Conservation (phyloP, 2,888 invertebrate species). For the Drosophila dives region DNA sequence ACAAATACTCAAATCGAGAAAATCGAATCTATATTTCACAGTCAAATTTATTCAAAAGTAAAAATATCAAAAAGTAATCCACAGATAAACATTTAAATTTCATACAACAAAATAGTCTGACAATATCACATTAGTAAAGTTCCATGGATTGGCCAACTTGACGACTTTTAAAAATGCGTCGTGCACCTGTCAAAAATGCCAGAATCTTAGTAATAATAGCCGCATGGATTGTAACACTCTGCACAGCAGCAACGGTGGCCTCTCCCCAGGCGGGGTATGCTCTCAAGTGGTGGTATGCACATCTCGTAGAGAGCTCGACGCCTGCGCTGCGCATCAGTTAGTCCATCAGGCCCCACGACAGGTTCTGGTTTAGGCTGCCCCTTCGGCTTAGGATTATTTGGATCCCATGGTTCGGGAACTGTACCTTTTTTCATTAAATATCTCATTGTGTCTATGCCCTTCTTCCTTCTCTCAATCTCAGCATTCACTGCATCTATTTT, state of each 20-base stretch:
- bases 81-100: neutral
- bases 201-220: slow-evolving; percentile 11
- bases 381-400: slow-evolving; percentile 17
- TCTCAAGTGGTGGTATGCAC: slow-evolving; percentile 58
- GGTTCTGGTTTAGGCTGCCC: neutral
- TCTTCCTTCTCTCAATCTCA: slow-evolving; percentile 28
- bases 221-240: slow-evolving; percentile 15
- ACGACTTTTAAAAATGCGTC: neutral
- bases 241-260: slow-evolving; percentile 32
- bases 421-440: slow-evolving; percentile 54
- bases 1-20: neutral
- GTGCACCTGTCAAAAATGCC: neutral
- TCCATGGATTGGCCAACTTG: neutral
- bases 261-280: slow-evolving; percentile 63
- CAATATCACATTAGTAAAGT: neutral
- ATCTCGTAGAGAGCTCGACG: slow-evolving; percentile 45
- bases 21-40: neutral
- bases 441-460: slow-evolving; percentile 59
- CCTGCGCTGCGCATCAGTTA: slow-evolving; percentile 51
- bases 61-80: neutral
- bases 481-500: slow-evolving; percentile 18
- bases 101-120: neutral
- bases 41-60: neutral
- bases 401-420: slow-evolving; percentile 45
- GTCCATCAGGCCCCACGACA: slow-evolving; percentile 51